These are phyloP conservation scores for Oryzias dopingdopingensis DNA, from an alignment of 2,797 vertebrate genomes.

Conservation along the genomic window DNA sequence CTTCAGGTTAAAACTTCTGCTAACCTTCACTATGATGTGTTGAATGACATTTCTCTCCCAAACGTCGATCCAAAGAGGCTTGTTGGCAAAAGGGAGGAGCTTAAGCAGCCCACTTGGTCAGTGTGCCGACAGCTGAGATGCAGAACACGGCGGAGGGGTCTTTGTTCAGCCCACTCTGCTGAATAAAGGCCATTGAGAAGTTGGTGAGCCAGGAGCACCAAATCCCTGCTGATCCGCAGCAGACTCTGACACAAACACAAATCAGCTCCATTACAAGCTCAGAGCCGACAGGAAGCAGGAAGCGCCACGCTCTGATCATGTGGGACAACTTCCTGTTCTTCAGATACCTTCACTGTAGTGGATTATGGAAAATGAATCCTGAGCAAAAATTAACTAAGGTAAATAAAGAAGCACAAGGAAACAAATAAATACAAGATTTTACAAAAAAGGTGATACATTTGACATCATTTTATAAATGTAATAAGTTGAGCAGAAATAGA, in stretches of 20 bases:
- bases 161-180: conserved; percentile 32
- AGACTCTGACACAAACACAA: conserved; percentile 49
- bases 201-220: conserved; percentile 54
- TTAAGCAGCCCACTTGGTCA: conserved; percentile 36
- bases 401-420: too few relatives aligned
- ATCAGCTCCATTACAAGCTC: conserved; percentile 55
- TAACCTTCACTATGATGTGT: conserved; percentile 6
- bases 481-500: too few relatives aligned
- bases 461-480: too few relatives aligned
- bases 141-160: conserved; percentile 55
- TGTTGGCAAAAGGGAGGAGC: conserved; percentile 28
- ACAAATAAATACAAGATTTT: too few relatives aligned
- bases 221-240: conserved; percentile 67
- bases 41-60: conserved; percentile 19
- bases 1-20: not conserved
- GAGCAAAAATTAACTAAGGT: too few relatives aligned
- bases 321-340: conserved; percentile 5
- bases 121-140: conserved; percentile 40
- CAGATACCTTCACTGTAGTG: too few relatives aligned
- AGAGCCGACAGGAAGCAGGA: conserved; percentile 27
- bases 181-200: conserved; percentile 51
- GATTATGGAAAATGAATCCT: too few relatives aligned
- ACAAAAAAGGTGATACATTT: too few relatives aligned
- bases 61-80: conserved; percentile 29
- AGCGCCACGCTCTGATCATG: conserved; percentile 10